These are phyloP conservation scores for Aphelocoma californica DNA, from an alignment of 2,797 vertebrate genomes.

Conservation along the genomic window DNA sequence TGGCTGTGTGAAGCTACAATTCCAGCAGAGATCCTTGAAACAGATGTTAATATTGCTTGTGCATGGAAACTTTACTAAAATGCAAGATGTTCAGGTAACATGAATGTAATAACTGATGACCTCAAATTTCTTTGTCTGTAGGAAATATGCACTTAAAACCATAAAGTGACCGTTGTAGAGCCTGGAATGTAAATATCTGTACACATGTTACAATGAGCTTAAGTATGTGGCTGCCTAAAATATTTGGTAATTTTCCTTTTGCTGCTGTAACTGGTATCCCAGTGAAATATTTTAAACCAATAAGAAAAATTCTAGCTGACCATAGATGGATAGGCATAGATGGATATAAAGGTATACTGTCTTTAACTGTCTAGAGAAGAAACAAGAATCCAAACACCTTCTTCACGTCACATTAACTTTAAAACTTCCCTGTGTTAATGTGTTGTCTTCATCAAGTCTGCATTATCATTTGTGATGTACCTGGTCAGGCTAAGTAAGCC, in stretches of 20 bases:
- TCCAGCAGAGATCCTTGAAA: constrained; percentile 80
- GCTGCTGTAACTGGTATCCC: neutral
- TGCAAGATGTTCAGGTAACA: constrained; percentile 80
- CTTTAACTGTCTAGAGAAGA: neutral
- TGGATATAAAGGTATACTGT: neutral
- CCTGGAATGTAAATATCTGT: neutral
- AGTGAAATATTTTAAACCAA: neutral
- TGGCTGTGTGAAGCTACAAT: constrained; percentile 78
- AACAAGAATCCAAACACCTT: neutral
- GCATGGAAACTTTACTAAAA: constrained; percentile 76
- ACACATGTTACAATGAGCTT: neutral
- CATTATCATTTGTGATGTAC: neutral
- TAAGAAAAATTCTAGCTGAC: neutral
- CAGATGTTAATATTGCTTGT: constrained; percentile 82
- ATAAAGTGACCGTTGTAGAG: neutral
- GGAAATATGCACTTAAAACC: constrained; percentile 7
- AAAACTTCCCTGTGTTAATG: neutral
- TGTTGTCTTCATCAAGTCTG: neutral
- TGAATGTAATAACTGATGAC: constrained; percentile 45
- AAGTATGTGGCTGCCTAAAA: neutral
- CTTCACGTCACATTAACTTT: neutral
- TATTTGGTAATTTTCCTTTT: neutral
- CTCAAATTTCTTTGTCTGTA: constrained; percentile 40
- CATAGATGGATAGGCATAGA: neutral
- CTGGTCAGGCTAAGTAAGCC: neutral